Evolutionary conservation across 2,113 vertebrate species (phyloP), one percentile per base, ranked within the genome.

Genomic region (Petaurus breviceps): DNA sequence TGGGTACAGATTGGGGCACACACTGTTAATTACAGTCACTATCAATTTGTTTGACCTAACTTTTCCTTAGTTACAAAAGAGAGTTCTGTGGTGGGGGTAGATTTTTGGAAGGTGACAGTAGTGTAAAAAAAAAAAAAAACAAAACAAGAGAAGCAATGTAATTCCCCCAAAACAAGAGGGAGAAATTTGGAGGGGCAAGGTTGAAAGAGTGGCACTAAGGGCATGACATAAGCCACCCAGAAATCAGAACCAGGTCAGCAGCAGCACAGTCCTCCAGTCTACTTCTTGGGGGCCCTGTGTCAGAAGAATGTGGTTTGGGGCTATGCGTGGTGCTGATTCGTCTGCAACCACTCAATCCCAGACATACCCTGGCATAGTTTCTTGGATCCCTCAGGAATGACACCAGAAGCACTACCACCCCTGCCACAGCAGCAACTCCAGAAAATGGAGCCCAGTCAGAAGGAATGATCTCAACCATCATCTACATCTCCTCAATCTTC

Each of bases 401-500:
- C 9, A 95, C 16, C 19, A 8, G n/a, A 26, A 89, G 2, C 49
- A 94, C 77, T 10, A 0, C 3, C 11, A 47, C 37, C 0, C 31
- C 55, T 23, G 12, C 93, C 68, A 43, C 1, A 1, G 0, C 31
- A 2, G 84, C 0, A 9, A 4, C 68, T 23, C 8, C 50, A 84
- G 54, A 84, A 51, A 0, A 6, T 92, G 95, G 93, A 54, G 89
- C 47, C 90, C 95, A 97, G 96, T 96, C 98, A 37, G 57, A 92
- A 25, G 94, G 31, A 2, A 97, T 96, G 26, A 52, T 90, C 0
- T 98, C 99, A 0, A 99, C 99, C 0, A 99, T 99, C 90, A 99
- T 99, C 0, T 99, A 99, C 49, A 99, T 99, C 68, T 99, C 99
- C 2, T 99, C 98, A 1, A 98, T 99, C n/a, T 98, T 99, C 11